Percentiles rank a stretch among this genome's conserved stretches.
These are phyloP conservation scores for Sinodicranocentrus sp. DNA, from an alignment of 2,888 invertebrate species.

Conservation along the genomic window DNA sequence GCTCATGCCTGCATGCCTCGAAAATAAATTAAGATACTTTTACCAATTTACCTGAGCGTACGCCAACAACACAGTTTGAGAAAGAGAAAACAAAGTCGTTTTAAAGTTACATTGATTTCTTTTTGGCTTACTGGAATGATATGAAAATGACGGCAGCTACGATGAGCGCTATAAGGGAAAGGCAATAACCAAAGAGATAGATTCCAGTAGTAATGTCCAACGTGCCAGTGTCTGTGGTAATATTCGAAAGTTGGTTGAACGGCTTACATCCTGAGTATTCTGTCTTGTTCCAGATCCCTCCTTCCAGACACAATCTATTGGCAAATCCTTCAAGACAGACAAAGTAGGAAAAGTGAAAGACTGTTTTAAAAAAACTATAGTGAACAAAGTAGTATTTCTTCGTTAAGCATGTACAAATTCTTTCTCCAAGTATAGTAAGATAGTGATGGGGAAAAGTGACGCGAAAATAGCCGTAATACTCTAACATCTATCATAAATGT, in stretches of 20 bases:
- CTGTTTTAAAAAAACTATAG: no score
- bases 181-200: conserved; percentile 90
- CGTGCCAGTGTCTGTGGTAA: conserved; percentile 79
- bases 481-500: background rate
- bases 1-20: no score
- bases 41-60: no score
- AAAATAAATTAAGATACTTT: no score
- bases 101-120: no score
- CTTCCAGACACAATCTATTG: conserved; percentile 85
- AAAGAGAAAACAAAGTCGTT: no score
- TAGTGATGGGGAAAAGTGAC: background rate
- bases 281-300: conserved; percentile 92
- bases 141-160: conserved; percentile 91
- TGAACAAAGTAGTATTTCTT: background rate
- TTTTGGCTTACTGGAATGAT: conserved; percentile 94
- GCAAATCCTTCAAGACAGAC: conserved; percentile 87
- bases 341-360: conserved; percentile 70
- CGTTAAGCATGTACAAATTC: background rate
- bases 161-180: conserved; percentile 89
- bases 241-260: conserved; percentile 79
- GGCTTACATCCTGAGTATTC: conserved; percentile 86
- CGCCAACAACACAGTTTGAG: no score
- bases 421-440: background rate
- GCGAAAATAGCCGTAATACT: background rate
- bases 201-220: conserved; percentile 86